Evolutionary conservation across 2,888 invertebrate genomes (phyloP), one percentile per base, ranked within the genome.

Genomic region (Cheilosia soror): DNA sequence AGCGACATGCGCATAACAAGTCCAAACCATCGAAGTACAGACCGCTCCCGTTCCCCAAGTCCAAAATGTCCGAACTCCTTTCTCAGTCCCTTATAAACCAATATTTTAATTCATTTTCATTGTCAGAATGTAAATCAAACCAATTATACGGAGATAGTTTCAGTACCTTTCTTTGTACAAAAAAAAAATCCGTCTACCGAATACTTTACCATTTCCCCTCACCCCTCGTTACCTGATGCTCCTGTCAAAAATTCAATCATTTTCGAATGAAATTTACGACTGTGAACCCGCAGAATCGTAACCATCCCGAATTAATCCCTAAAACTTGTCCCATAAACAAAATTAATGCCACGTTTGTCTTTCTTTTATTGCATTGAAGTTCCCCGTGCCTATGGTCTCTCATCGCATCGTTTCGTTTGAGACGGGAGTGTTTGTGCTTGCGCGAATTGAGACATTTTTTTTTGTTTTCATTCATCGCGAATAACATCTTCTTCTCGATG

Each of bases 241-340:
- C 29, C 63, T 83, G 84, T 65, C 71, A 84, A 75, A 80, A 84
- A 66, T 60, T 80, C 75, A 85, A 80, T 85, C 80, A 80, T 65
- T 60, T 76, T 58, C 57, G 47, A 63, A 62, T 47, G 9, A 57
- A 86, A 86, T 81, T 81, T 86, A 86, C 78, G 82, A 82, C 73
- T 73, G 68, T 53, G 63, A 78, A 73, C 47, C 60, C 49, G 44
- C 44, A 15, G 62, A 83, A 77, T 72, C 53, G 62, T 68, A 86
- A 72, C 73, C 73, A 82, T 73, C 51, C 37, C 78, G 82, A 82
- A 81, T 82, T 81, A 86, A 82, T 82, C 86, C 82, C 31, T 47
- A 76, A 86, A 86, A 86, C 82, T 86, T 86, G 86, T 82, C 86
- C 69, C 86, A 86, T 82, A 86, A 86, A 86, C 82, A 86, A 86